phyloP scores from a whole-genome alignment of 2,888 invertebrate genomes.

The Heliconius aoede region DNA sequence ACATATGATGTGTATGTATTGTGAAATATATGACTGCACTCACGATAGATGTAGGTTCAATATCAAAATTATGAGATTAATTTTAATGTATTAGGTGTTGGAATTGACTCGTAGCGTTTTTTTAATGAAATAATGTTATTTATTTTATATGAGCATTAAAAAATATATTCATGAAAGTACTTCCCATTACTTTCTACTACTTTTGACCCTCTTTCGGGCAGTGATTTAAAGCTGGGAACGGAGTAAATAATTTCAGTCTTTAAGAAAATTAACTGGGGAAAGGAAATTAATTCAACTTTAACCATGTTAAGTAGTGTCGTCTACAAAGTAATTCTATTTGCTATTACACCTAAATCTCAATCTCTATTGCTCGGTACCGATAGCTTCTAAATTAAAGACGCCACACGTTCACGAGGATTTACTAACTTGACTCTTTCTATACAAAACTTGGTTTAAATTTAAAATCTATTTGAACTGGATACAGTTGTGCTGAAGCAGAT shows the following conservation, averaged over 20 bases:
- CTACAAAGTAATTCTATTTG: conserved; percentile 15
- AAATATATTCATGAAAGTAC: too few relatives aligned
- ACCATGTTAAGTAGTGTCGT: neutral
- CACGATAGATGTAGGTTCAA: neutral
- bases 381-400: conserved; percentile 52
- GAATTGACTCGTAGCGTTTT: too few relatives aligned
- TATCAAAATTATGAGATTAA: too few relatives aligned
- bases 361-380: conserved; percentile 40
- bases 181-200: too few relatives aligned
- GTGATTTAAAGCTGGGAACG: too few relatives aligned
- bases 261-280: neutral
- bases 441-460: neutral
- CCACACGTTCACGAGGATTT: conserved; percentile 46
- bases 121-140: too few relatives aligned
- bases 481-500: too few relatives aligned
- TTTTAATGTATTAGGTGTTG: too few relatives aligned
- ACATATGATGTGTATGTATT: neutral
- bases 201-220: too few relatives aligned
- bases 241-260: neutral
- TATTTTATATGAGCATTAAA: too few relatives aligned
- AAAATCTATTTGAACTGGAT: neutral
- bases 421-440: conserved; percentile 16
- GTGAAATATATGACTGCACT: neutral
- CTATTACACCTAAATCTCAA: conserved; percentile 17
- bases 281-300: neutral